These are phyloP conservation scores for Drosophila subobscura DNA, from an alignment of 1,140 invertebrate genomes.

Conservation along the genomic window DNA sequence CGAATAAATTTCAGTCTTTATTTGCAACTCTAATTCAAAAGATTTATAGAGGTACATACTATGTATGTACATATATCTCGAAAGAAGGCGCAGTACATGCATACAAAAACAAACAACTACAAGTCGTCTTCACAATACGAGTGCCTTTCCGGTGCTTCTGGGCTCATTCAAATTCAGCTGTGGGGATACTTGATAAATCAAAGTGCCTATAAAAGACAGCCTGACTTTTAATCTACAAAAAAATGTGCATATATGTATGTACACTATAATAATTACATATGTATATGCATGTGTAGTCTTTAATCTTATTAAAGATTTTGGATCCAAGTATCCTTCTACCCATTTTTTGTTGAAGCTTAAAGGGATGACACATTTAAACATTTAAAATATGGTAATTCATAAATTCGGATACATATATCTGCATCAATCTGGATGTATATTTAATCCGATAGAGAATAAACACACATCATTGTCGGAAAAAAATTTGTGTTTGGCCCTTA, in stretches of 20 bases:
- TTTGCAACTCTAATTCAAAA: conserved; percentile 44
- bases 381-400: too few species aligned
- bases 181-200: conserved; percentile 13
- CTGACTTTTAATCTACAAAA: background rate
- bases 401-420: too few species aligned
- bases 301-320: too few species aligned
- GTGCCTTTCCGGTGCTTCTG: conserved; percentile 12
- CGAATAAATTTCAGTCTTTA: conserved; percentile 15
- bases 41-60: background rate
- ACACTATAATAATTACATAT: background rate
- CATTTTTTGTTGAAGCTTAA: too few species aligned
- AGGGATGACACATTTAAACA: too few species aligned
- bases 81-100: too few species aligned
- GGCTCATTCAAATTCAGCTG: conserved; percentile 15
- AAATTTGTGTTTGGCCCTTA: too few species aligned
- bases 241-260: background rate
- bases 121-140: conserved; percentile 11
- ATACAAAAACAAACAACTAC: conserved; percentile 9
- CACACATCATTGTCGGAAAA: too few species aligned
- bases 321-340: too few species aligned
- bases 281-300: background rate
- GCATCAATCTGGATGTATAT: too few species aligned
- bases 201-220: conserved; percentile 3
- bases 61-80: background rate
- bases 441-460: too few species aligned